Conservation (phyloP, 2,113 vertebrate genomes). For the Pterocles orientalis region DNA sequence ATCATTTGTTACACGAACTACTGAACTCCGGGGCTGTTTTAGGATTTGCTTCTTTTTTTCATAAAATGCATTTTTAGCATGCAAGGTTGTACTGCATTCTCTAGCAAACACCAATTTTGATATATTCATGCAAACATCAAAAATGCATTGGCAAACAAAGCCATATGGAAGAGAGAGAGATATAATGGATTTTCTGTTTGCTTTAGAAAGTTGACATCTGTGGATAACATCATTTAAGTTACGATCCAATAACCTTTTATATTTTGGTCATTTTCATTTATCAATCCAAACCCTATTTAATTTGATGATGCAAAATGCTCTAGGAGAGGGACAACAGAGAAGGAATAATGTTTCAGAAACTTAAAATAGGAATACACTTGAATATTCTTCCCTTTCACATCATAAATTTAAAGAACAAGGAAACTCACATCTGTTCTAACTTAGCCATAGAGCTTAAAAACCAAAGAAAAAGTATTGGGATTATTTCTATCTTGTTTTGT, state of each 20-base stretch:
- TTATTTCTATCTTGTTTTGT: not conserved
- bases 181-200: constrained; percentile 65
- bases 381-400: not conserved
- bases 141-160: constrained; percentile 66
- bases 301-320: not conserved
- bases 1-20: not conserved
- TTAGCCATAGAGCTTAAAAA: not conserved
- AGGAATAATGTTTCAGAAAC: not conserved
- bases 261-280: constrained; percentile 30
- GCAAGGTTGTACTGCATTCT: not conserved
- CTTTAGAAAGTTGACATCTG: constrained; percentile 66
- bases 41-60: not conserved
- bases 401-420: constrained; percentile 13
- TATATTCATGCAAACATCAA: constrained; percentile 43
- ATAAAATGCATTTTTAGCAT: not conserved
- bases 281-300: not conserved
- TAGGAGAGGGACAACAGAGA: accelerated
- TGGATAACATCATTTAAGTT: not conserved
- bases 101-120: constrained; percentile 15
- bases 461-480: not conserved
- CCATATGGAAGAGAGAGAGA: constrained; percentile 61
- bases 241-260: not conserved
- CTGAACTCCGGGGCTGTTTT: not conserved
- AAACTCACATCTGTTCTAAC: constrained; percentile 45
- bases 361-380: not conserved